Base-by-base conservation (phyloP, 2,888 invertebrate genomes). In the Lathronympha strigana region DNA sequence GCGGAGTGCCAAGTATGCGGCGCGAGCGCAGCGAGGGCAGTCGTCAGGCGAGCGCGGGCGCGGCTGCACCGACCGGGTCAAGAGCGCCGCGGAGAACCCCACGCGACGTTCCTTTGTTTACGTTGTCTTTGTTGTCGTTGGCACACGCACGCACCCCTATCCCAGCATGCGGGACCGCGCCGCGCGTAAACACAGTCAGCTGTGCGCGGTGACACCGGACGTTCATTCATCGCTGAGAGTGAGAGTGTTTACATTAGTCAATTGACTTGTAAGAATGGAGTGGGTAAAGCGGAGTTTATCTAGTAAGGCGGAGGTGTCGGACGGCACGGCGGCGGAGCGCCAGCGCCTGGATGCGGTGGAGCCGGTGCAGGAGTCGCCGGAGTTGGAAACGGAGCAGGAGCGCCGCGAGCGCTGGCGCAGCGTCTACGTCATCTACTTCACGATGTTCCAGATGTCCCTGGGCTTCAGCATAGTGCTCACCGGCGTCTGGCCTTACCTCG, bases 391-490 rank as follows among this genome's bases (percentile, higher is more conserved):
- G 4, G 81, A 88, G 47, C 86, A 88, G 67, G 94, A 97, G 81
- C 94, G 94, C 72, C 92, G 92, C 72, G 93, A 94, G 80, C 93
- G 97, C 87, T 96, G 96, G 95, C 93, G 94, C 71, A 97, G 97
- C 70, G 93, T 97, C 69, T 94, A 95, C 77, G 93, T 96, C 47
- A 95, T 97, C 78, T 97, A 97, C 87, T 97, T 97, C 85, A 97
- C 97, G 62, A 97, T 97, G 95, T 97, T 97, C 88, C 93, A 97
- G 71, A 97, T 97, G 94, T 96, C 97, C 0, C 90, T 97, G 55
- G 97, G 97, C 25, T 97, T 97, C 87, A 97, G 97, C 82, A 96
- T 97, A 72, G 95, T 96, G 72, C 92, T 97, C 49, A 97, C 97
- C 0, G 97, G 97, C 63, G 96, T 97, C 51, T 97, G 96, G 96